These are phyloP conservation scores for Trichosurus vulpecula DNA, from an alignment of 2,797 vertebrate species.

Conservation along the genomic window DNA sequence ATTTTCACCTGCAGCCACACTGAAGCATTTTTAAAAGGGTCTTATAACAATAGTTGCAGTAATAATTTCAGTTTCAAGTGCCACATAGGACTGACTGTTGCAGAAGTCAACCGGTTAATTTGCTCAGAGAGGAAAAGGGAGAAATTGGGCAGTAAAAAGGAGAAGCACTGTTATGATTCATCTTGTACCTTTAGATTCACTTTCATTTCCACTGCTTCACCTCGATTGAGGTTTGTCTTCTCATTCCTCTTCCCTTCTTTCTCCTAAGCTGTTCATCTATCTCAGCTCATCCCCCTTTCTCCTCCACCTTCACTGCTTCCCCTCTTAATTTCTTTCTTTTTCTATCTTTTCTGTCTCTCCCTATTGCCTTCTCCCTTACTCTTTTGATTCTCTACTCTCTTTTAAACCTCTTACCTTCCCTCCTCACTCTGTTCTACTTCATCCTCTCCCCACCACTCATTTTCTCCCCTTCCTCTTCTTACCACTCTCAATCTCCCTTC, in stretches of 20 bases:
- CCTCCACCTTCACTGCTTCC: neutral
- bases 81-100: neutral
- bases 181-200: neutral
- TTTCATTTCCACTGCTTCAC: neutral
- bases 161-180: neutral
- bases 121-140: neutral
- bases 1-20: neutral
- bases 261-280: neutral
- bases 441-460: neutral
- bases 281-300: neutral
- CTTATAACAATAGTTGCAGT: neutral
- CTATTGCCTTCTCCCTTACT: neutral
- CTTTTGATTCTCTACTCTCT: neutral
- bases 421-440: neutral
- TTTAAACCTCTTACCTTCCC: neutral
- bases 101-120: neutral
- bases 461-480: neutral
- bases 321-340: neutral
- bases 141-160: neutral
- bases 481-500: neutral
- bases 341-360: neutral
- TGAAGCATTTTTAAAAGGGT: neutral
- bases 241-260: neutral
- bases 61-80: neutral
- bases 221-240: neutral